These are phyloP conservation scores for Arnoldichthys spilopterus DNA, from an alignment of 2,797 vertebrate species.

Conservation along the genomic window DNA sequence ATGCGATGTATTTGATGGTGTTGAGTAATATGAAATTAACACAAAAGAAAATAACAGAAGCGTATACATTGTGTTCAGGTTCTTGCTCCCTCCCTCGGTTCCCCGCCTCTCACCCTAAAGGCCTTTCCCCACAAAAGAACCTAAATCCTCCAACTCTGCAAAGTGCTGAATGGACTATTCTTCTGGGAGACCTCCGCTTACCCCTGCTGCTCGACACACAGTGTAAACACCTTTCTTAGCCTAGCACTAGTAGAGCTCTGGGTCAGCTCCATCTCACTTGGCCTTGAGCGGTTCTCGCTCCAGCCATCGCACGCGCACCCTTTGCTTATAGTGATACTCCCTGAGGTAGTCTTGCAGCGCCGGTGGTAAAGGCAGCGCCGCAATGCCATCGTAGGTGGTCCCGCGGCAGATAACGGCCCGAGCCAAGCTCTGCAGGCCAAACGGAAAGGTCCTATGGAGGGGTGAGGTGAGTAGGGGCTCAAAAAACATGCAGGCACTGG, in stretches of 20 bases:
- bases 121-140: constrained; percentile 41
- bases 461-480: constrained; percentile 96
- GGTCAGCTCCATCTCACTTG: constrained; percentile 77
- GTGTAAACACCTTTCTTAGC: constrained; percentile 15
- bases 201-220: constrained; percentile 23
- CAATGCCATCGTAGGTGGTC: constrained; percentile 96
- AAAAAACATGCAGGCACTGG: constrained; percentile 99
- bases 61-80: constrained; percentile 75
- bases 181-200: constrained; percentile 4
- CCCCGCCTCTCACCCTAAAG: constrained; percentile 15
- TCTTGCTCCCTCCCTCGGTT: constrained; percentile 54
- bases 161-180: constrained; percentile 48
- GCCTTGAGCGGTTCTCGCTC: constrained; percentile 94
- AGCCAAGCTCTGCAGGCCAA: constrained; percentile 95
- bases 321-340: constrained; percentile 99
- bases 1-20: constrained; percentile 64
- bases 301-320: constrained; percentile 97
- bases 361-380: constrained; percentile 90
- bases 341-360: constrained; percentile 98
- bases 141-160: constrained; percentile 31
- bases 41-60: constrained; percentile 76
- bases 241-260: constrained; percentile 6
- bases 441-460: constrained; percentile 95
- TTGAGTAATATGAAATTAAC: constrained; percentile 74
- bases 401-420: constrained; percentile 93